Percentiles rank a stretch among this genome's conserved stretches.
Conservation (phyloP, 2,113 vertebrate genomes). For the Gallinago media region DNA sequence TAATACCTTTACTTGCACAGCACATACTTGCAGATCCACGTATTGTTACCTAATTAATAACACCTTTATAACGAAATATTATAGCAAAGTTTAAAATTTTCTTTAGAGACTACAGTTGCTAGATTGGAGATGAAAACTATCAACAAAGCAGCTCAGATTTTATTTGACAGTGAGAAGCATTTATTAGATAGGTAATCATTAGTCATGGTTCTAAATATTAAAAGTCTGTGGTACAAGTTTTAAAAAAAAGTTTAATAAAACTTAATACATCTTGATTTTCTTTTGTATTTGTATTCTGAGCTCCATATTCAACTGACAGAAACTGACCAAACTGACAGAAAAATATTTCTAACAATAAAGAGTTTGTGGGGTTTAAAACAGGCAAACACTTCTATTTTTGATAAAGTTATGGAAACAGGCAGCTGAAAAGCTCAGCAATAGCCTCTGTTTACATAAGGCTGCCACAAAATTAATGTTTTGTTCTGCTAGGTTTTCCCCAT, state of each 20-base stretch:
- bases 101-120: not conserved
- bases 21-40: not conserved
- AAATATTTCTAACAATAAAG: not conserved
- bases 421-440: not conserved
- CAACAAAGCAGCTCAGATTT: not conserved
- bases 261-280: not conserved
- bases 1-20: not conserved
- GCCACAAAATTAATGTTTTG: constrained; percentile 16
- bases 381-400: not conserved
- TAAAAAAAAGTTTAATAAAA: not conserved
- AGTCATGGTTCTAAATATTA: not conserved
- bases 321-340: not conserved
- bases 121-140: not conserved
- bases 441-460: not conserved
- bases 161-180: not conserved
- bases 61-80: not conserved
- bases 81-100: not conserved
- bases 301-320: not conserved
- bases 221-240: not conserved
- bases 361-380: not conserved
- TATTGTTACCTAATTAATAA: not conserved
- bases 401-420: not conserved
- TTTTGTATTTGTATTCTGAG: not conserved
- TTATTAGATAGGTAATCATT: not conserved
- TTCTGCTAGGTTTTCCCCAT: not conserved